A percentile compares a stretch with the other conserved stretches of the same genome.
These are phyloP conservation scores for Tinea semifulvella DNA, from an alignment of 2,888 invertebrate genomes.

Conservation along the genomic window DNA sequence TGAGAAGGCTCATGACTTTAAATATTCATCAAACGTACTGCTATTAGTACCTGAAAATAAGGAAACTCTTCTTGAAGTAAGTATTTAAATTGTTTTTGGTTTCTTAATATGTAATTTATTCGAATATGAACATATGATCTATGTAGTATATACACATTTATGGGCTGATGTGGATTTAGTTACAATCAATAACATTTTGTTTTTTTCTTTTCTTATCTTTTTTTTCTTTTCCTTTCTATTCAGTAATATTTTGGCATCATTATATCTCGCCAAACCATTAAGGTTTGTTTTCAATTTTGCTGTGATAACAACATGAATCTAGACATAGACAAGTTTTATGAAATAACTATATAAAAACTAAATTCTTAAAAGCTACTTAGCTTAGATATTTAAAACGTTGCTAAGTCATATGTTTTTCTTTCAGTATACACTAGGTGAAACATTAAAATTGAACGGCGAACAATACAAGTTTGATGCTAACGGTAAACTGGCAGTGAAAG, in stretches of 20 bases:
- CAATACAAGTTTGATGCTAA: slow-evolving; percentile 51
- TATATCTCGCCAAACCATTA: too few relatives aligned
- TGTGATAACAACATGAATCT: too few relatives aligned
- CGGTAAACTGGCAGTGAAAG: slow-evolving; percentile 35
- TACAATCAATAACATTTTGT: too few relatives aligned
- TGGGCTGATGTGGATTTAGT: too few relatives aligned
- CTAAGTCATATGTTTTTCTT: too few relatives aligned
- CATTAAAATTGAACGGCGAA: slow-evolving; percentile 63
- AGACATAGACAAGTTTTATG: neutral
- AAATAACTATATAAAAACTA: neutral
- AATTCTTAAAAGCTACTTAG: neutral
- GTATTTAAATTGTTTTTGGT: slow-evolving; percentile 21
- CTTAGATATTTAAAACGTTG: neutral
- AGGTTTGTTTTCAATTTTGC: too few relatives aligned
- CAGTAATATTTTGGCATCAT: too few relatives aligned
- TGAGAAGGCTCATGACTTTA: slow-evolving; percentile 66
- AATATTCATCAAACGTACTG: slow-evolving; percentile 41
- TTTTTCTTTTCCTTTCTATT: too few relatives aligned
- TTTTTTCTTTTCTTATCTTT: too few relatives aligned
- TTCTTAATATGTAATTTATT: too few relatives aligned
- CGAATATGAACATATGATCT: too few relatives aligned
- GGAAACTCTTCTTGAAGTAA: slow-evolving; percentile 42
- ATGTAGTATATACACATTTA: too few relatives aligned
- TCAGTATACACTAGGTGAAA: slow-evolving; percentile 41
- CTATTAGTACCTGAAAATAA: slow-evolving; percentile 42